Base-by-base conservation (phyloP, 2,888 invertebrate species). In the Melanargia galathea region DNA sequence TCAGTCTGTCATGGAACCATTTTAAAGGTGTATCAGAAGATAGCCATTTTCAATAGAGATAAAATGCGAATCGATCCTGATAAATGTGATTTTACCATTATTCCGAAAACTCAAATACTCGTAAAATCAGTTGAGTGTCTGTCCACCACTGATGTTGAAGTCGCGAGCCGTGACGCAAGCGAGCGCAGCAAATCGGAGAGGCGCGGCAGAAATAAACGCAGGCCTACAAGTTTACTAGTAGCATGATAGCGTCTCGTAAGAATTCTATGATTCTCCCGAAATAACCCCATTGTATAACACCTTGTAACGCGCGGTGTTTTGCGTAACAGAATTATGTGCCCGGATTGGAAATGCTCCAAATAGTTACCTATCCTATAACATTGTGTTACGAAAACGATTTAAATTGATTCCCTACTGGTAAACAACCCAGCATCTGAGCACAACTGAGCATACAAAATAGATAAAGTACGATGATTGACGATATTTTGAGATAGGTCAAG, bases 271-370 rank as follows among this genome's bases (percentile, higher is more conserved):
- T 61, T 58, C 45, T 49, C 22, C 67, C 64, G 35, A 70, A 69
- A 71, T 70, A 71, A 45, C 48, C 26, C 24, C 48, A 59, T 69
- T 69, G 66, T 66, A 59, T 70, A 69, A 69, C 54, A 51, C 54
- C 59, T 55, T 46, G 60, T 60, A 64, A 43, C 64, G 56, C 69
- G 58, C 58, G 26, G 24, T 54, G 54, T 33, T 57, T 48, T 64
- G 46, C 62, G 62, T 64, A 64, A 62, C 64, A 24, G 30, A 46
- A 57, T 57, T 18, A 33, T 57, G 57, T 26, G n/a, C 45, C 46
- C 45, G 22, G 5, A 16, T 57, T 30, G 57, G 33, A 43, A 30
- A 55, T 40, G 40, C 13, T 55, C 26, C 55, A 43, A 43, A 13
- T 55, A 40, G n/a, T n/a, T n/a, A n/a, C n/a, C n/a, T n/a, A n/a